Evolutionary conservation across 2,797 vertebrate genomes (phyloP), one percentile per base, ranked within the genome.

Genomic region (Labroides dimidiatus): DNA sequence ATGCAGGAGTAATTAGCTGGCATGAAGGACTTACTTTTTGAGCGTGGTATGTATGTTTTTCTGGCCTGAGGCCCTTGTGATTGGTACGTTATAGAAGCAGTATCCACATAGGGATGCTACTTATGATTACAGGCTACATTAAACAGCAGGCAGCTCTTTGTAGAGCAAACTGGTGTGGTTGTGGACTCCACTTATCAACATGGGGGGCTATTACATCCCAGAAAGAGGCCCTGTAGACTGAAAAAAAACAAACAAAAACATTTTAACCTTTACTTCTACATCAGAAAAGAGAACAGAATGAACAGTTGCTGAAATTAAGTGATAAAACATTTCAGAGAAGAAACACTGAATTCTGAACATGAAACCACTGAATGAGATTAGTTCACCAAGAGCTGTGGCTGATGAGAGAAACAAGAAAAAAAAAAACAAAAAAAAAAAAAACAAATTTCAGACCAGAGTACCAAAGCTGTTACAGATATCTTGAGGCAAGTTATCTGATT

Each of bases 111-210:
- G 57, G 33, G 27, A 65, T 9, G 10, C n/a, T 8, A 13, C 11
- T 14, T 14, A 39, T 39, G 13, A 39, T 14, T 39, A 39, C 4
- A 2, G 37, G 13, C 11, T 45, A 19, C 43, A n/a, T 45, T 19
- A 54, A 73, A 56, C 64, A 36, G 58, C 67, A 41, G 68, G 45
- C 10, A 16, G 17, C 41, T 23, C 19, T 12, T 49, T 42, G 4
- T 23, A 30, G 62, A 23, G 52, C 55, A 12, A 36, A 57, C 47
- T 23, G 19, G 21, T 48, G 54, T 9, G 11, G 42, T 39, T 41
- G 14, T 30, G 15, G 61, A 62, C 60, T 30, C 19, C 1, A 68
- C 43, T 48, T 11, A 58, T 69, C 20, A 9, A 13, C 20, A 6
- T 17, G 21, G 24, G 51, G 53, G 39, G 16, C 1, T 15, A 9